Conservation (phyloP, 2,888 invertebrate species). For the Epirrhoe tristata region DNA sequence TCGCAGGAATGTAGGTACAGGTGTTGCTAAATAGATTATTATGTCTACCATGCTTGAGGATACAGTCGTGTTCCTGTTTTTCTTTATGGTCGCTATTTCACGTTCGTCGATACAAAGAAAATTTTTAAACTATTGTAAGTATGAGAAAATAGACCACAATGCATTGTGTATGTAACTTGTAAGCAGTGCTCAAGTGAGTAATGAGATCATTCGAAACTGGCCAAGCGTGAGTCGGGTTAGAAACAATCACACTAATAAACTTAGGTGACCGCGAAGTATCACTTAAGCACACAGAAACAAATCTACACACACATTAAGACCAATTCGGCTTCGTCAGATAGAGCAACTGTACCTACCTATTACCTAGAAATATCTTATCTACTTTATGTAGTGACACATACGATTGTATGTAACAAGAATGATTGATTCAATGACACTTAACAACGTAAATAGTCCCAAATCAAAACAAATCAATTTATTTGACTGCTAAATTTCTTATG, state of each 20-base stretch:
- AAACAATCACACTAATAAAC: not conserved
- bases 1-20: no score
- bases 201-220: constrained; percentile 12
- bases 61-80: not conserved
- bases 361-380: no score
- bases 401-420: not conserved
- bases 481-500: not conserved
- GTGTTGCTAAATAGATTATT: no score
- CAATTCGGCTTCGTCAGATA: no score
- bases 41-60: no score
- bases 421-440: not conserved
- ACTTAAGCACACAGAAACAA: no score
- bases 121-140: constrained; percentile 19
- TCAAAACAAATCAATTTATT: constrained; percentile 5
- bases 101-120: not conserved
- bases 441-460: not conserved
- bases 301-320: no score
- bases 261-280: no score
- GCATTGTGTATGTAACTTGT: constrained; percentile 2
- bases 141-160: constrained; percentile 34
- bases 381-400: no score
- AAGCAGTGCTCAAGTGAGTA: constrained; percentile 4
- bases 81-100: not conserved
- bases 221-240: constrained; percentile 1
- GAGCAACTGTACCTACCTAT: no score